These are phyloP conservation scores for Thyatira batis DNA, from an alignment of 2,888 invertebrate species.

Conservation along the genomic window DNA sequence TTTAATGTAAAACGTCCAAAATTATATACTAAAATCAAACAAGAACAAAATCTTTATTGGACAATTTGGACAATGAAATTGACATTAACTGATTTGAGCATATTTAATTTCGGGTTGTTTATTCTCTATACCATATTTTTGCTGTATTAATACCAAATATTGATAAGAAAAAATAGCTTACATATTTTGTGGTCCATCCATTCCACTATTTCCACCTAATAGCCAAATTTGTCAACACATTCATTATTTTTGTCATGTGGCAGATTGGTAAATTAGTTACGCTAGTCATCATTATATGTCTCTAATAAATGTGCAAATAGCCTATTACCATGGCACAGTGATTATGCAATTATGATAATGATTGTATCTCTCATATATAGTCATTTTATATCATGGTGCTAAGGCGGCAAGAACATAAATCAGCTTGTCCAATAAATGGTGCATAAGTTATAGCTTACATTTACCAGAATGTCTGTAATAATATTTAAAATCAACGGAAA, in stretches of 20 bases:
- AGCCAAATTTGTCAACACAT: neutral
- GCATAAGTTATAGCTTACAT: neutral
- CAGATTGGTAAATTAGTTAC: neutral
- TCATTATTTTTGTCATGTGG: neutral
- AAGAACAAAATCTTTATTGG: no score
- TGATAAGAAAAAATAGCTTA: no score
- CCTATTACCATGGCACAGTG: neutral
- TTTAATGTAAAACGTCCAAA: no score
- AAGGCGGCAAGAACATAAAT: neutral
- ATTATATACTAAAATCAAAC: no score
- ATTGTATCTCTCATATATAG: neutral
- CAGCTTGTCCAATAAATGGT: neutral
- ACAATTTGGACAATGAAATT: no score
- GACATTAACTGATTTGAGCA: no score
- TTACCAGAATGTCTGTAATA: slow-evolving; percentile 31
- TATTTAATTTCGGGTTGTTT: no score
- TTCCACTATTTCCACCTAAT: neutral
- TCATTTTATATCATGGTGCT: neutral
- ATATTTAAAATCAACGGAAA: slow-evolving; percentile 44
- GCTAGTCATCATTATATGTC: neutral
- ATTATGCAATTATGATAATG: neutral
- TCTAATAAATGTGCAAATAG: slow-evolving; percentile 1
- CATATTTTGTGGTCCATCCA: neutral
- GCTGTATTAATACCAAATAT: no score
- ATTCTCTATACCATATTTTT: no score